Percentiles rank a stretch among this genome's conserved stretches.
Conservation (phyloP, 1,140 invertebrate genomes). For the honey bee (Apis mellifera) region DNA sequence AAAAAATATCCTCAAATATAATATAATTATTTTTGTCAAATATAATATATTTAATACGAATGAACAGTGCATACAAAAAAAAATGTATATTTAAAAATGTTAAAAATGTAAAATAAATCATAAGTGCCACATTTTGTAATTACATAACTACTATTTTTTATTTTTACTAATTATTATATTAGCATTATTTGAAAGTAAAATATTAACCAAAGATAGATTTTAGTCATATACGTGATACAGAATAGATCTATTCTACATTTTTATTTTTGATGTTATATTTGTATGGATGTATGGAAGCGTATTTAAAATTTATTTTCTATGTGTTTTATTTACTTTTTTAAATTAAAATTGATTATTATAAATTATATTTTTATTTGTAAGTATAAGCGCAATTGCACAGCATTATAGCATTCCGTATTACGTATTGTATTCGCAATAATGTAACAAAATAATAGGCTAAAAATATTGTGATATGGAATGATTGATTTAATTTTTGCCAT, state of each 20-base stretch:
- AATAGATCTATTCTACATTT: neutral
- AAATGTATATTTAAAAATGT: conserved; percentile 23
- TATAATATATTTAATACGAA: conserved; percentile 29
- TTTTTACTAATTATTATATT: too few species aligned
- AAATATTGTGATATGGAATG: conserved; percentile 31
- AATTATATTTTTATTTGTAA: neutral
- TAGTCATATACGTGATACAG: neutral
- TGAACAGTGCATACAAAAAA: conserved; percentile 5
- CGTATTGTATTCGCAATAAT: conserved; percentile 25
- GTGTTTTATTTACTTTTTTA: neutral
- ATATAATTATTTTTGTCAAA: conserved; percentile 1
- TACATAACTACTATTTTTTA: neutral
- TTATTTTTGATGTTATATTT: neutral
- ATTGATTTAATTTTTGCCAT: neutral
- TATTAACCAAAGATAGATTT: conserved; percentile 17
- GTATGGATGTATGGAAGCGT: neutral
- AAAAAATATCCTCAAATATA: neutral
- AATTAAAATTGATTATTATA: neutral
- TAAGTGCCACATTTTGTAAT: conserved; percentile 33
- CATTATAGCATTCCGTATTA: conserved; percentile 17
- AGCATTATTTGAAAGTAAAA: neutral
- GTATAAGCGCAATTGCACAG: neutral
- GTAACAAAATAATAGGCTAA: neutral
- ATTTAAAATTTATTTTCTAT: neutral
- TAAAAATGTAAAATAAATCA: conserved; percentile 13